These are phyloP conservation scores for Ophiothrix spiculata DNA, from an alignment of 35 echinoderm and acorn worm genomes.

Conservation along the genomic window DNA sequence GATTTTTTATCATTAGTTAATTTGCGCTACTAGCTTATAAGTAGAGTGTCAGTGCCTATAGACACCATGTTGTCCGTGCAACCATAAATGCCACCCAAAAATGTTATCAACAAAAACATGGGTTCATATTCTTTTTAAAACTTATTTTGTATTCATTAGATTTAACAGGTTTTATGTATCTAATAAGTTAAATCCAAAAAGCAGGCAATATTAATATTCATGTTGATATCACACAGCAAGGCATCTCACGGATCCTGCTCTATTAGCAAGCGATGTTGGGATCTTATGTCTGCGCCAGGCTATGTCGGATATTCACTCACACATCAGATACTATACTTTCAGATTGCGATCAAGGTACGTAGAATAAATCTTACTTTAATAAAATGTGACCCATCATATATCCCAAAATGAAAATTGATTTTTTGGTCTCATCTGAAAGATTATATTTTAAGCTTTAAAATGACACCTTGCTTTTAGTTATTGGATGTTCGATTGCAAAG, in stretches of 20 bases:
- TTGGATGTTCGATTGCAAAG: too few species aligned
- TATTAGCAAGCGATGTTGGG: slow-evolving; percentile 11
- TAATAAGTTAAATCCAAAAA: neutral
- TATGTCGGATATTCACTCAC: slow-evolving; percentile 16
- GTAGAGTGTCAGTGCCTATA: neutral
- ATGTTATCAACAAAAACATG: too few species aligned
- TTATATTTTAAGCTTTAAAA: too few species aligned
- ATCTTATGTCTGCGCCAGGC: slow-evolving; percentile 3
- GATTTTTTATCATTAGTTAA: too few species aligned
- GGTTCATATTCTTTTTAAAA: too few species aligned
- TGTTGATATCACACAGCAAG: neutral
- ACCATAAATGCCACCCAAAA: neutral
- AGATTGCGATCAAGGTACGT: slow-evolving; percentile 1
- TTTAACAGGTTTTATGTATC: neutral
- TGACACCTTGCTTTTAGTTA: too few species aligned
- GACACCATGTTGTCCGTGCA: neutral
- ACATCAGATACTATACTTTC: slow-evolving; percentile 21
- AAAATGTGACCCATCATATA: too few species aligned
- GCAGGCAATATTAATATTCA: neutral
- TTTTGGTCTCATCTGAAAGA: too few species aligned
- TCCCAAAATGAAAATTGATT: too few species aligned
- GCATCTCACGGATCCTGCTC: neutral
- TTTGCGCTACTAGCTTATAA: too few species aligned
- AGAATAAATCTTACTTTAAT: too few species aligned
- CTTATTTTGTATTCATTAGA: neutral